Percentiles rank a stretch among this genome's conserved stretches.
Evolutionary conservation across 2,888 invertebrate genomes (phyloP).

Genomic region (Fragum whitleyi): DNA sequence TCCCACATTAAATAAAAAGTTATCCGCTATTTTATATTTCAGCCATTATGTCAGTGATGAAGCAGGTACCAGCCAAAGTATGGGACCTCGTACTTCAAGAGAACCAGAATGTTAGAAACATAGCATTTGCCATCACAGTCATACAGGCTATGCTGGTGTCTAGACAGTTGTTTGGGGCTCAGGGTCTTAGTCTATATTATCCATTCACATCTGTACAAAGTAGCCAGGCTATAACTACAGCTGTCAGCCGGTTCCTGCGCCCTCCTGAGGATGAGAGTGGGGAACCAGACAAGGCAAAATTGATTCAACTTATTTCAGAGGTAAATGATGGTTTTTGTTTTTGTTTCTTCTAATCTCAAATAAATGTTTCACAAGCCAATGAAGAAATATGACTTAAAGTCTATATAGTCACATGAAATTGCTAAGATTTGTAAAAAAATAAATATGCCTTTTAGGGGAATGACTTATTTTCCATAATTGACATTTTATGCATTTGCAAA

Average conservation of each 20-base stretch:
- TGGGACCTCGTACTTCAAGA: slow-evolving; percentile 71
- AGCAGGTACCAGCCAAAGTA: slow-evolving; percentile 69
- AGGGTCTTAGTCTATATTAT: slow-evolving; percentile 81
- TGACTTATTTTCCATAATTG: too few species aligned
- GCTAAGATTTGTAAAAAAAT: too few species aligned
- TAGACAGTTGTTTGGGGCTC: slow-evolving; percentile 81
- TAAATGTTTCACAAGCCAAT: too few species aligned
- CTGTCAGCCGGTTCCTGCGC: slow-evolving; percentile 59
- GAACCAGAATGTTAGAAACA: slow-evolving; percentile 66
- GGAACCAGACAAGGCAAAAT: slow-evolving; percentile 69
- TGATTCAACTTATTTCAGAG: slow-evolving; percentile 67
- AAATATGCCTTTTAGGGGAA: too few species aligned
- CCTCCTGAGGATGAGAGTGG: slow-evolving; percentile 57
- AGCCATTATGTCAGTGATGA: slow-evolving; percentile 80
- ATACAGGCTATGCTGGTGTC: slow-evolving; percentile 79
- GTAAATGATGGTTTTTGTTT: too few species aligned
- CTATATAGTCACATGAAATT: too few species aligned
- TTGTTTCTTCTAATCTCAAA: too few species aligned
- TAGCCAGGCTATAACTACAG: slow-evolving; percentile 63
- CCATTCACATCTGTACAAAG: slow-evolving; percentile 75
- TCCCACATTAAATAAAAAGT: too few species aligned
- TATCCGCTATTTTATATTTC: slow-evolving; percentile 47
- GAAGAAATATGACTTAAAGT: too few species aligned
- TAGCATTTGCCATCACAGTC: slow-evolving; percentile 78
- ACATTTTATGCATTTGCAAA: too few species aligned